phyloP scores from a whole-genome alignment of 2,797 vertebrate species.

The Rachycentron canadum region DNA sequence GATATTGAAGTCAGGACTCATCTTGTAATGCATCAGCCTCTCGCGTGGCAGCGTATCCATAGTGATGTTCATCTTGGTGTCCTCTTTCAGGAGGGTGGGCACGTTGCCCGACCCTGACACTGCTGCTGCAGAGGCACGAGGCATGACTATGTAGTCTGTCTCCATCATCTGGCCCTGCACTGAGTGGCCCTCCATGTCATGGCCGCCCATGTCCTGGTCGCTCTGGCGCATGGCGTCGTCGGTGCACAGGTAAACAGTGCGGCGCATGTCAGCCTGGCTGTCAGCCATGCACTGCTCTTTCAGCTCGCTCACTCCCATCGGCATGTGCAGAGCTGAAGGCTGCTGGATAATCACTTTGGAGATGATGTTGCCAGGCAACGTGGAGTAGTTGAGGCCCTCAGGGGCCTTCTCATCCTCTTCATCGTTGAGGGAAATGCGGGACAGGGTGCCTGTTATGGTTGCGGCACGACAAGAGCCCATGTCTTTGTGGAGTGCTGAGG shows the following conservation, averaged over 20 bases:
- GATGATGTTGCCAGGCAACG: slow-evolving; percentile 98
- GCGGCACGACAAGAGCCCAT: slow-evolving; percentile 97
- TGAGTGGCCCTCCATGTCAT: slow-evolving; percentile 89
- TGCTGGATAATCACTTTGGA: slow-evolving; percentile 99
- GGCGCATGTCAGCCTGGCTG: slow-evolving; percentile 91
- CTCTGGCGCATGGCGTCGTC: slow-evolving; percentile 94
- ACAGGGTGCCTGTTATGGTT: slow-evolving; percentile 97
- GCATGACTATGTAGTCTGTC: slow-evolving; percentile 99
- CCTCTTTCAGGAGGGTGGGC: slow-evolving; percentile 94
- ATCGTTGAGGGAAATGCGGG: slow-evolving; percentile 97
- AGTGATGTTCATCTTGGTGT: slow-evolving; percentile 95
- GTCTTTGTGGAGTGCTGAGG: slow-evolving; percentile 97
- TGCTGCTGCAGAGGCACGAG: slow-evolving; percentile 80
- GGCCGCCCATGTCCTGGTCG: slow-evolving; percentile 92
- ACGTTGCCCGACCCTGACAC: slow-evolving; percentile 87
- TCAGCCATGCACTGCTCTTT: slow-evolving; percentile 93
- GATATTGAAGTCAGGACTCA: slow-evolving; percentile 95
- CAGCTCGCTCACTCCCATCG: slow-evolving; percentile 93
- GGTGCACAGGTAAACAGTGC: slow-evolving; percentile 97
- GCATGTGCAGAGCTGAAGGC: slow-evolving; percentile 94
- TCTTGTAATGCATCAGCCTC: slow-evolving; percentile 98
- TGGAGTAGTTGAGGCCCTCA: slow-evolving; percentile 97
- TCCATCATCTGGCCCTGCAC: slow-evolving; percentile 95
- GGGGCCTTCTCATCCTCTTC: slow-evolving; percentile 94
- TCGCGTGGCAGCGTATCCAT: slow-evolving; percentile 97